These are phyloP conservation scores for Linurgus olivaceus DNA, from an alignment of 2,797 vertebrate species.

Conservation along the genomic window DNA sequence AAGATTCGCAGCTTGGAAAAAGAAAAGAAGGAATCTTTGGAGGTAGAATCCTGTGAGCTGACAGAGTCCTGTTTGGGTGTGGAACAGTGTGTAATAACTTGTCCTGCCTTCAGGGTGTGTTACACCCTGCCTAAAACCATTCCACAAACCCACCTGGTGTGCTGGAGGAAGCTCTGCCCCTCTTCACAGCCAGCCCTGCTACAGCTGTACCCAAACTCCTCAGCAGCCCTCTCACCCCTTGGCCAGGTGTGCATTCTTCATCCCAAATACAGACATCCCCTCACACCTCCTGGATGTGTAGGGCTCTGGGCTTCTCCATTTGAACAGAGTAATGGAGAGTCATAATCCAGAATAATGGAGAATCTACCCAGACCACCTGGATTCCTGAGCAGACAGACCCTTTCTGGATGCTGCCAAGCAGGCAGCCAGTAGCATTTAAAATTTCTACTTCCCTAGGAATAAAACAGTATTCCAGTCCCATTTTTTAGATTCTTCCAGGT, in stretches of 20 bases:
- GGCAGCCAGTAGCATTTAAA: background rate
- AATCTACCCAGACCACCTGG: background rate
- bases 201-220: background rate
- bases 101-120: background rate
- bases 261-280: background rate
- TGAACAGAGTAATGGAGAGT: background rate
- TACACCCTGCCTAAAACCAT: background rate
- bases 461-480: background rate
- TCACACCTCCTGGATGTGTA: background rate
- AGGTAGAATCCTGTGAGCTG: constrained; percentile 73
- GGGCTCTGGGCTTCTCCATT: background rate
- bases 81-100: background rate
- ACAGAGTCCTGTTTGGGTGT: background rate
- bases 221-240: background rate
- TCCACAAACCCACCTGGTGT: background rate
- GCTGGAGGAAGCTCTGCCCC: background rate
- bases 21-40: constrained; percentile 85
- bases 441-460: background rate
- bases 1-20: constrained; percentile 85
- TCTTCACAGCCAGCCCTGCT: background rate
- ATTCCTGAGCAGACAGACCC: background rate
- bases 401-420: background rate
- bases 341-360: background rate
- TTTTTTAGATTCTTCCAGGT: background rate
- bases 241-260: background rate